These are phyloP conservation scores for Acronicta psi DNA, from an alignment of 2,888 invertebrate genomes.

Conservation along the genomic window DNA sequence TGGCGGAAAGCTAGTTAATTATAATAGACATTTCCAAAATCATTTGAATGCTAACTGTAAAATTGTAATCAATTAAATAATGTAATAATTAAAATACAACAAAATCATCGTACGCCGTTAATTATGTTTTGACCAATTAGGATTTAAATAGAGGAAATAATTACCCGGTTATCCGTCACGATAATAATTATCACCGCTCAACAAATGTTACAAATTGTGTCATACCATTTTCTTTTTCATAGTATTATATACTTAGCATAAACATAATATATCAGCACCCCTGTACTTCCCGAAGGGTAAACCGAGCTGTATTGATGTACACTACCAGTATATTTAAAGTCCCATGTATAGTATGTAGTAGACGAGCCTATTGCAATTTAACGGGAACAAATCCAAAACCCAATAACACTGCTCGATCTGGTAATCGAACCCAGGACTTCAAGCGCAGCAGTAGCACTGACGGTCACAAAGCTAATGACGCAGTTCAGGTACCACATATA, in stretches of 20 bases:
- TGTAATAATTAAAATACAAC: slow-evolving; percentile 14
- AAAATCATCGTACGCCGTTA: slow-evolving; percentile 15
- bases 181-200: slow-evolving; percentile 26
- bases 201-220: neutral
- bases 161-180: slow-evolving; percentile 8
- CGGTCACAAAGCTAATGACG: too few relatives aligned
- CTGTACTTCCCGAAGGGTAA: too few relatives aligned
- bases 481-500: slow-evolving; percentile 5
- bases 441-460: too few relatives aligned
- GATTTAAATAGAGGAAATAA: slow-evolving; percentile 33
- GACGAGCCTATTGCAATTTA: neutral
- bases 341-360: too few relatives aligned
- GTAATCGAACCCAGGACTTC: too few relatives aligned
- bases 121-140: slow-evolving; percentile 21
- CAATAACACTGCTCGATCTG: too few relatives aligned
- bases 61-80: slow-evolving; percentile 13
- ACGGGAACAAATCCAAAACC: too few relatives aligned
- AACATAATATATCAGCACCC: neutral
- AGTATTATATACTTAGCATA: too few relatives aligned
- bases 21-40: too few relatives aligned
- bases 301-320: too few relatives aligned
- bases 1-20: too few relatives aligned
- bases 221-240: slow-evolving; percentile 7
- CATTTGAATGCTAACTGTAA: neutral
- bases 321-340: too few relatives aligned